Percentiles rank a stretch among this genome's conserved stretches.
These are phyloP conservation scores for Micronycteris hirsuta DNA, from an alignment of 2,113 vertebrate species.

Conservation along the genomic window DNA sequence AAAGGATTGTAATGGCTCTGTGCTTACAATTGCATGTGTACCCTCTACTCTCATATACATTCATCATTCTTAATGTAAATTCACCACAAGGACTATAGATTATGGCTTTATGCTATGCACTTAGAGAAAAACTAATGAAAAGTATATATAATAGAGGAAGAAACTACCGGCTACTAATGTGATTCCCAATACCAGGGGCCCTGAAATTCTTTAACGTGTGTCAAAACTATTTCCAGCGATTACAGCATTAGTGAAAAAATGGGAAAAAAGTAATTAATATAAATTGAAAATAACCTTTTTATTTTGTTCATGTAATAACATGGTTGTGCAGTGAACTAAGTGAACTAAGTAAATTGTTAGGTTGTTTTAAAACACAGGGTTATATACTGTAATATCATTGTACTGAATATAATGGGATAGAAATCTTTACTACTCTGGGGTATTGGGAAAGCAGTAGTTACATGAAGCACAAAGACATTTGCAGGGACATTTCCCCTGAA, in stretches of 20 bases:
- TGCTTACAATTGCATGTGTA: not conserved
- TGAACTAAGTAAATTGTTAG: not conserved
- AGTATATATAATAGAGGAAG: slow-evolving; percentile 34
- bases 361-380: not conserved
- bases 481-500: not conserved
- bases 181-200: not conserved
- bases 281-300: slow-evolving; percentile 5
- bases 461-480: not conserved
- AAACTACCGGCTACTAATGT: slow-evolving; percentile 24
- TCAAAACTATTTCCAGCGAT: slow-evolving; percentile 26
- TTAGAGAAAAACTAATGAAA: slow-evolving; percentile 41
- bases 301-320: slow-evolving; percentile 34
- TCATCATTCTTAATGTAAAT: slow-evolving; percentile 20
- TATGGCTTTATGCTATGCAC: not conserved
- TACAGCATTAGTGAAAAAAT: not conserved
- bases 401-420: not conserved
- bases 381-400: not conserved
- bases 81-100: not conserved
- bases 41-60: not conserved
- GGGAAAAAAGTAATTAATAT: not conserved
- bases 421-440: not conserved
- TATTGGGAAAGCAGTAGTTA: not conserved
- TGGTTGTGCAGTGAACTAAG: not conserved
- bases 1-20: not conserved
- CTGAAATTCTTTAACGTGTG: slow-evolving; percentile 8